Conservation (phyloP, 2,797 vertebrate species). For the Acipenser oxyrinchus region DNA sequence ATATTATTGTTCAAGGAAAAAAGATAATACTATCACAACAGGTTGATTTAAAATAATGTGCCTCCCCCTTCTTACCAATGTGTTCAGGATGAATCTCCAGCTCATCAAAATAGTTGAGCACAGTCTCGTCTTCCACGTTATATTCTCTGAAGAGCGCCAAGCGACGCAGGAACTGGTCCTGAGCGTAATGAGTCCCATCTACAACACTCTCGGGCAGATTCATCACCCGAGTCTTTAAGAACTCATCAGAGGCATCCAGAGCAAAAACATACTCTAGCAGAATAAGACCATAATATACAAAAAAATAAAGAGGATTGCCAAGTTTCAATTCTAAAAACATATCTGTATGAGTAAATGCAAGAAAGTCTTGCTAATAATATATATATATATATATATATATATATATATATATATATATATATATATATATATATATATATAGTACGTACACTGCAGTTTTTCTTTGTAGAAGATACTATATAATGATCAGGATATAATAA, state of each 20-base stretch:
- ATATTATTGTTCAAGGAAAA: background rate
- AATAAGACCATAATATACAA: background rate
- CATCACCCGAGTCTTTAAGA: constrained; percentile 75
- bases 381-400: too few relatives aligned
- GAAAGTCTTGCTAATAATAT: background rate
- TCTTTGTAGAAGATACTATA: background rate
- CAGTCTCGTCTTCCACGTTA: constrained; percentile 58
- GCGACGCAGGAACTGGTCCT: constrained; percentile 55
- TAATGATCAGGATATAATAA: background rate
- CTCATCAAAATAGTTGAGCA: constrained; percentile 78
- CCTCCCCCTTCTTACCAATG: constrained; percentile 59
- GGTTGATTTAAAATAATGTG: background rate
- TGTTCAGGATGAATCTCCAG: constrained; percentile 59
- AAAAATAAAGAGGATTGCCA: background rate
- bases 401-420: too few relatives aligned
- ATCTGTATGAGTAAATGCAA: background rate
- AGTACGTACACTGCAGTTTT: background rate
- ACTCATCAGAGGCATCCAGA: constrained; percentile 70
- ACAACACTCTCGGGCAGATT: constrained; percentile 71
- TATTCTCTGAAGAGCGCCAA: constrained; percentile 60
- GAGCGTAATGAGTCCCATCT: constrained; percentile 61
- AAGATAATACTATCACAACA: background rate
- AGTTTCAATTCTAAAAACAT: too few relatives aligned
- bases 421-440: background rate
- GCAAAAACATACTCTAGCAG: constrained; percentile 68